Evolutionary conservation across 2,113 vertebrate genomes (phyloP).

Genomic region (Rhegmatorhina hoffmannsi): DNA sequence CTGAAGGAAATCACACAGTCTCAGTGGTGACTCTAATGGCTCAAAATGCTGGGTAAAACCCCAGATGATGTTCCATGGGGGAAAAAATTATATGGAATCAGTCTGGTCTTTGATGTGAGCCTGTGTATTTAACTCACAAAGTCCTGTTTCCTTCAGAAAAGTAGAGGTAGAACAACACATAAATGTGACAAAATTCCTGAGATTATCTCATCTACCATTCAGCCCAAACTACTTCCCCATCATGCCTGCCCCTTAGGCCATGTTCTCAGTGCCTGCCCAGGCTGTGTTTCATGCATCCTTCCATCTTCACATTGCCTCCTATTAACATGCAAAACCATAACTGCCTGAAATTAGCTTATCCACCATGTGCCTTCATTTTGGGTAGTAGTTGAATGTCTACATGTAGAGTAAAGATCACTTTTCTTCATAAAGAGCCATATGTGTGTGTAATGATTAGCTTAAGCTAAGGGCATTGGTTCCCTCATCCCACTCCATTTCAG

Average conservation of each 20-base stretch:
- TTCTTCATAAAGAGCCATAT: neutral
- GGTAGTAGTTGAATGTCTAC: neutral
- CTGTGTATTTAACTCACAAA: neutral
- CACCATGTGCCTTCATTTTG: neutral
- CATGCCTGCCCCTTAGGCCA: neutral
- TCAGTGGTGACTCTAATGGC: neutral
- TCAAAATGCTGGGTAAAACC: neutral
- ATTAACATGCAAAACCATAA: neutral
- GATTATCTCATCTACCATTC: neutral
- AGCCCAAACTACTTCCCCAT: neutral
- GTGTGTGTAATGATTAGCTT: neutral
- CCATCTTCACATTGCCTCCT: neutral
- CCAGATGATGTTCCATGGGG: neutral
- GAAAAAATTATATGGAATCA: neutral
- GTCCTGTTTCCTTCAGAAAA: neutral
- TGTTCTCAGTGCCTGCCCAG: neutral
- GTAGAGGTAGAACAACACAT: neutral
- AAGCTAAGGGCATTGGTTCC: neutral
- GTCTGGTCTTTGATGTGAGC: neutral
- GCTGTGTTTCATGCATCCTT: neutral
- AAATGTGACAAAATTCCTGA: neutral
- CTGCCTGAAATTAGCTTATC: neutral
- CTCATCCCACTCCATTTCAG: neutral
- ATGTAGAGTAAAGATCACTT: neutral
- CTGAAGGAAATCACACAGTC: neutral